These are phyloP conservation scores for Podarcis siculus DNA, from an alignment of 2,797 vertebrate species.

Conservation along the genomic window DNA sequence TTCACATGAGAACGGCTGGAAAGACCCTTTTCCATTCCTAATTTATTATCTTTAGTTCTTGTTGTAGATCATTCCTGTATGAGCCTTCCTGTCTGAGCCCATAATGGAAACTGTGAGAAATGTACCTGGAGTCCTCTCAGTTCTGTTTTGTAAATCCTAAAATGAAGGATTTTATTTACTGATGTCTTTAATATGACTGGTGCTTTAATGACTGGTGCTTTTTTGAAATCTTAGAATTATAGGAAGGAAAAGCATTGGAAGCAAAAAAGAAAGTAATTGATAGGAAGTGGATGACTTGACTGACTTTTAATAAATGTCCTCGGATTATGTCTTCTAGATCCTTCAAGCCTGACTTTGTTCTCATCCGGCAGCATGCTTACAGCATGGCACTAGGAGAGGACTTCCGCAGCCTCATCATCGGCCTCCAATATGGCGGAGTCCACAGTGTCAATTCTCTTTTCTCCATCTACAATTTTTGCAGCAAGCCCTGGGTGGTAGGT, in stretches of 20 bases:
- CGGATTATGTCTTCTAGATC: slow-evolving; percentile 79
- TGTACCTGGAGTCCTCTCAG: slow-evolving; percentile 46
- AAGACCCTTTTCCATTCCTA: slow-evolving; percentile 46
- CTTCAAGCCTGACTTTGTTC: slow-evolving; percentile 93
- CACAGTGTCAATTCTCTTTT: slow-evolving; percentile 90
- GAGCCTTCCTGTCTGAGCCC: slow-evolving; percentile 31
- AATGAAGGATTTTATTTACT: slow-evolving; percentile 38
- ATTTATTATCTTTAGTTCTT: slow-evolving; percentile 62
- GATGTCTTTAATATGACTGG: slow-evolving; percentile 29
- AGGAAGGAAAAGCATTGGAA: neutral
- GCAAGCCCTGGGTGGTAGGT: slow-evolving; percentile 93
- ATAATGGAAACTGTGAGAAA: slow-evolving; percentile 62
- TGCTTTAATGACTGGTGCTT: neutral
- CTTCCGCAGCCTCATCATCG: slow-evolving; percentile 92
- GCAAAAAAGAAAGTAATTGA: neutral
- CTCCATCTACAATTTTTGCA: slow-evolving; percentile 98
- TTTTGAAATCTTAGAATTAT: neutral
- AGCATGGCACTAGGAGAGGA: slow-evolving; percentile 95
- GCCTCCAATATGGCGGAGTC: slow-evolving; percentile 90
- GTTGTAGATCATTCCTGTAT: slow-evolving; percentile 49
- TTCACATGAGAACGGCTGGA: slow-evolving; percentile 38
- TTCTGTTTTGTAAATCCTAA: slow-evolving; percentile 36
- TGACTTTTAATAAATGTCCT: neutral
- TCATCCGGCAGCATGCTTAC: slow-evolving; percentile 94
- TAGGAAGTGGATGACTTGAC: neutral